These are phyloP conservation scores for Hymenochirus boettgeri DNA, from an alignment of 2,113 vertebrate species.

Conservation along the genomic window DNA sequence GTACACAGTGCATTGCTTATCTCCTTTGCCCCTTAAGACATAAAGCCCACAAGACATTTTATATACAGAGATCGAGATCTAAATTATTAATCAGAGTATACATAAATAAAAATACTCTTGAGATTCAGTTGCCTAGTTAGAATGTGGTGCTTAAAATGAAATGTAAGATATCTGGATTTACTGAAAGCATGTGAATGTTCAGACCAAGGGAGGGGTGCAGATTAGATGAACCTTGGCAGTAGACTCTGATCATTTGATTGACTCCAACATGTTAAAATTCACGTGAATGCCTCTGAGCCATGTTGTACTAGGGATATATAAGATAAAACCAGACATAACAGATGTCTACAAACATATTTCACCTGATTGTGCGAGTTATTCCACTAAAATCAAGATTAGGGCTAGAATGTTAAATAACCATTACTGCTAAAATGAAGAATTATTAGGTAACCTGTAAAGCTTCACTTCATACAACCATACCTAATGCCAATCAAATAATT, in stretches of 20 bases:
- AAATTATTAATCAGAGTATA: not conserved
- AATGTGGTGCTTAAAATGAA: not conserved
- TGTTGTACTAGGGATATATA: not conserved
- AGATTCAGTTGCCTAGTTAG: not conserved
- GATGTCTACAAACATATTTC: not conserved
- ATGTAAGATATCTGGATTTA: not conserved
- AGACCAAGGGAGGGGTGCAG: constrained; percentile 5
- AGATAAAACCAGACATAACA: not conserved
- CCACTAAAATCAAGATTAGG: not conserved
- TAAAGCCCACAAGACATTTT: not conserved
- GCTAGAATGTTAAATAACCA: not conserved
- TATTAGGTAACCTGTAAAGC: too few species aligned
- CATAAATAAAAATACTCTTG: not conserved
- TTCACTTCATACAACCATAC: too few species aligned
- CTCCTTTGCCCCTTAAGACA: not conserved
- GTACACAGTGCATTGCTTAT: not conserved
- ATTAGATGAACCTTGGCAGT: too few species aligned
- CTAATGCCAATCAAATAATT: too few species aligned
- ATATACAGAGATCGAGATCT: not conserved
- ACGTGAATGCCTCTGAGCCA: not conserved
- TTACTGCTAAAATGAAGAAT: not conserved
- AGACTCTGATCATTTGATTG: not conserved
- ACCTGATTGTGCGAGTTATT: not conserved
- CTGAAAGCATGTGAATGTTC: constrained; percentile 1
- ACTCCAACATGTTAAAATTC: not conserved